phyloP scores from a whole-genome alignment of 2,888 invertebrate genomes.

The Conchocele bisecta region DNA sequence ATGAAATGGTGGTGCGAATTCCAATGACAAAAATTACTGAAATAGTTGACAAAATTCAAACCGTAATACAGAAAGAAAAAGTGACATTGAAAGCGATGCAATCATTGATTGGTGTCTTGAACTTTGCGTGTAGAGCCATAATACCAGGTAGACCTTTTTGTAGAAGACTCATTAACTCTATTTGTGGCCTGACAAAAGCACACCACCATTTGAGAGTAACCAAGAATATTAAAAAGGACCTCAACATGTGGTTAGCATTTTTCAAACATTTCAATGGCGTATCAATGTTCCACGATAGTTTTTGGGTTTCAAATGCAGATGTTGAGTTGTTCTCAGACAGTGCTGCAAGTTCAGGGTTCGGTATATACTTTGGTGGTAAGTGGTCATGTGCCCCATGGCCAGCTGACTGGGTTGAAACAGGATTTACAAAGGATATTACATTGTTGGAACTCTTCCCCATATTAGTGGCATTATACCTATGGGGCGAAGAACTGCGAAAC shows the following conservation, averaged over 20 bases:
- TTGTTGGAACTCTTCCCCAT: conserved; percentile 14
- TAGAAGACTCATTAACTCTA: background rate
- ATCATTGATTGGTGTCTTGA: conserved; percentile 23
- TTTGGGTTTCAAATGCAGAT: conserved; percentile 15
- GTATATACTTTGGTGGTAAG: conserved; percentile 4
- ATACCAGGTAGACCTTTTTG: conserved; percentile 6
- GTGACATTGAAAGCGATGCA: conserved; percentile 31
- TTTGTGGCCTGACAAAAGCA: background rate
- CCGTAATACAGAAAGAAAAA: conserved; percentile 4
- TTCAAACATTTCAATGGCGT: conserved; percentile 28
- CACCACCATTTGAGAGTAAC: background rate
- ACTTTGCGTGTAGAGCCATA: conserved; percentile 25
- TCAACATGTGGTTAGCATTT: conserved; percentile 12
- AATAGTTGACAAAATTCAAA: background rate
- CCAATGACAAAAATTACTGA: conserved; percentile 13
- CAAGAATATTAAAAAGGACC: background rate
- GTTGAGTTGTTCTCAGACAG: conserved; percentile 6
- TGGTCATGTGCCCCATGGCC: conserved; percentile 8
- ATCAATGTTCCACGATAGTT: conserved; percentile 22
- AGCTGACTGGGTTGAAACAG: background rate
- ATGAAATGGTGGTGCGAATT: conserved; percentile 12
- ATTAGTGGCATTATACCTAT: conserved; percentile 9
- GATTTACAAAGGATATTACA: conserved; percentile 16
- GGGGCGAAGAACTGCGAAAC: conserved; percentile 12
- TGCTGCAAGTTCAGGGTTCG: conserved; percentile 4